A percentile compares a stretch with the other conserved stretches of the same genome.
phyloP scores from a whole-genome alignment of 1,140 invertebrate species.

The Lordiphosa mommai region DNA sequence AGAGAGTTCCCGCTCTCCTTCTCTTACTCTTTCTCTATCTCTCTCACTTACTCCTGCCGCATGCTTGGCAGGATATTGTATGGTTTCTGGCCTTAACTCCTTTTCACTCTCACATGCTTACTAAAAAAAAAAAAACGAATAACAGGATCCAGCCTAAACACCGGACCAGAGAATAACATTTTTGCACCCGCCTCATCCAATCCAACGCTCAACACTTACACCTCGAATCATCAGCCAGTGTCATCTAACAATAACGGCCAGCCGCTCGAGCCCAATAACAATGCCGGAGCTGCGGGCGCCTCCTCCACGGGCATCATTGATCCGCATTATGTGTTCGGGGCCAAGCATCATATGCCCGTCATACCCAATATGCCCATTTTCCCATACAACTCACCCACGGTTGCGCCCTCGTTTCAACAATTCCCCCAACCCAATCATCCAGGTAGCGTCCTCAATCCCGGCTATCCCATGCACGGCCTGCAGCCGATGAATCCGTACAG shows the following conservation, averaged over 20 bases:
- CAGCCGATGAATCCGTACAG: conserved; percentile 79
- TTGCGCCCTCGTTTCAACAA: conserved; percentile 75
- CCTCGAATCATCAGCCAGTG: conserved; percentile 48
- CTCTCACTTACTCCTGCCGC: neutral
- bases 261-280: neutral
- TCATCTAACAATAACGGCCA: conserved; percentile 5
- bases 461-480: conserved; percentile 70
- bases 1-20: neutral
- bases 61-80: neutral
- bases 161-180: conserved; percentile 75
- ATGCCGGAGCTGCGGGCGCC: conserved; percentile 49
- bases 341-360: conserved; percentile 68
- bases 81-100: neutral
- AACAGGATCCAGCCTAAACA: conserved; percentile 77
- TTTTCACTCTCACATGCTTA: conserved; percentile 3
- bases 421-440: conserved; percentile 79
- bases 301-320: conserved; percentile 64
- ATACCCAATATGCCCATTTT: conserved; percentile 79
- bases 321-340: conserved; percentile 78
- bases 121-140: conserved; percentile 11
- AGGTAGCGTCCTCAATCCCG: conserved; percentile 76
- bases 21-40: neutral
- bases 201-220: conserved; percentile 73
- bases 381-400: conserved; percentile 75
- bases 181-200: conserved; percentile 75